Conservation (phyloP, 2,797 vertebrate species). For the Morus bassanus region DNA sequence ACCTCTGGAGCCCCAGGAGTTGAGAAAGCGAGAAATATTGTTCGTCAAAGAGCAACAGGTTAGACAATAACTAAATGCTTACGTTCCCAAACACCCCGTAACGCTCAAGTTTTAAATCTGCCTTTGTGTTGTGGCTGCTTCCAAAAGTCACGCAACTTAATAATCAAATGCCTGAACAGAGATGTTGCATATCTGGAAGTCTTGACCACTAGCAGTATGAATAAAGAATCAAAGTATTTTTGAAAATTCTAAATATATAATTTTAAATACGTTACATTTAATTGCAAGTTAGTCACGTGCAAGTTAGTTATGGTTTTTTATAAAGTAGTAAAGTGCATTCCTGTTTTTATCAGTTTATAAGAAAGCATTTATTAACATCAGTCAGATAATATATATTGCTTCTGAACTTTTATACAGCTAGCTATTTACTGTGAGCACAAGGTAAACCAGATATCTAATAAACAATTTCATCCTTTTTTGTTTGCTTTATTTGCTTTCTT, state of each 20-base stretch:
- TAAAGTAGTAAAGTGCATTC: neutral
- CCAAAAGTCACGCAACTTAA: neutral
- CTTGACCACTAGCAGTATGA: neutral
- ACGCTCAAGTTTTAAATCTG: neutral
- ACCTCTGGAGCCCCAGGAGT: conserved; percentile 94
- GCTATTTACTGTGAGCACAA: neutral
- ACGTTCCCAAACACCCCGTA: too few relatives aligned
- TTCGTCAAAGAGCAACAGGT: conserved; percentile 95
- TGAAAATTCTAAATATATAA: neutral
- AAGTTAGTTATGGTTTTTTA: accelerated
- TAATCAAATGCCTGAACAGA: neutral
- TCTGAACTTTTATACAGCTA: neutral
- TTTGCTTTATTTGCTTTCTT: neutral
- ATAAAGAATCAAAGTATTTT: neutral
- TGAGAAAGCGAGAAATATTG: conserved; percentile 92
- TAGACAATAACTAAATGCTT: neutral
- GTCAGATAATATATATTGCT: neutral
- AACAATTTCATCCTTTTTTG: neutral
- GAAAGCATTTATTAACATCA: neutral
- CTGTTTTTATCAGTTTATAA: neutral
- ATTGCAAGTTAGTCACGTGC: neutral
- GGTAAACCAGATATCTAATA: neutral
- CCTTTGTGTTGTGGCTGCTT: neutral
- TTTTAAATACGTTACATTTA: neutral
- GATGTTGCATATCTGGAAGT: accelerated